Percentiles rank a stretch among this genome's conserved stretches.
Conservation (phyloP, 2,113 vertebrate species). For the Ciconia boyciana region DNA sequence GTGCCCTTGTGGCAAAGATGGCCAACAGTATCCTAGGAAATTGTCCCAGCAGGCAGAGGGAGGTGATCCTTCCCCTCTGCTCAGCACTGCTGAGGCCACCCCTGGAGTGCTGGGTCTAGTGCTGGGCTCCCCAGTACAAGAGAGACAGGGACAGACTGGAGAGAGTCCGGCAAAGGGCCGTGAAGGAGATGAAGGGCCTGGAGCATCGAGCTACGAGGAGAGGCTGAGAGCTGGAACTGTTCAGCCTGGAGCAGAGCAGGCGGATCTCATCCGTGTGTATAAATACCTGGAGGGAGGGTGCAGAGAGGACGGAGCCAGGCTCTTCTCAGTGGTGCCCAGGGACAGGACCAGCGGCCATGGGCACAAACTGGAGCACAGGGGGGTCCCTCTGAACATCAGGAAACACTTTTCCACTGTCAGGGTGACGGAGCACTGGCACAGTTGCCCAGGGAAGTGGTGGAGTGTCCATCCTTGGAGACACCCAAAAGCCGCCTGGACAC, state of each 20-base stretch:
- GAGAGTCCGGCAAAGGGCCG: background rate
- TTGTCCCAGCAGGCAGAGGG: accelerated
- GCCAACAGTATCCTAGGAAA: background rate
- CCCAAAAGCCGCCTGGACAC: background rate
- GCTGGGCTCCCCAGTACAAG: background rate
- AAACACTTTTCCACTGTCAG: background rate
- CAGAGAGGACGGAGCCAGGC: background rate
- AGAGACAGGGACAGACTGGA: background rate
- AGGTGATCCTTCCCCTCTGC: background rate
- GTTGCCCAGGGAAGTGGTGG: background rate
- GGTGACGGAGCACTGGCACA: background rate
- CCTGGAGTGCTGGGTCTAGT: background rate
- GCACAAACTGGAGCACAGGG: background rate
- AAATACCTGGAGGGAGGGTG: background rate
- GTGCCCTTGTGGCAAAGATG: background rate
- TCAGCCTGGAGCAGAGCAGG: too few relatives aligned
- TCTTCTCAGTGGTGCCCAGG: background rate
- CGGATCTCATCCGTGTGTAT: too few relatives aligned
- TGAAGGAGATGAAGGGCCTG: background rate
- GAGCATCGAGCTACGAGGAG: background rate
- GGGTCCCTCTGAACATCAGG: background rate
- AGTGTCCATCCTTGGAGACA: background rate
- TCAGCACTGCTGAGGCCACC: background rate
- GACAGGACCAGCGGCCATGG: background rate
- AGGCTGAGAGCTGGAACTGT: background rate